Evolutionary conservation across 2,113 vertebrate genomes (phyloP), one percentile per base, ranked within the genome.

Genomic region (Copsychus sechellarum): DNA sequence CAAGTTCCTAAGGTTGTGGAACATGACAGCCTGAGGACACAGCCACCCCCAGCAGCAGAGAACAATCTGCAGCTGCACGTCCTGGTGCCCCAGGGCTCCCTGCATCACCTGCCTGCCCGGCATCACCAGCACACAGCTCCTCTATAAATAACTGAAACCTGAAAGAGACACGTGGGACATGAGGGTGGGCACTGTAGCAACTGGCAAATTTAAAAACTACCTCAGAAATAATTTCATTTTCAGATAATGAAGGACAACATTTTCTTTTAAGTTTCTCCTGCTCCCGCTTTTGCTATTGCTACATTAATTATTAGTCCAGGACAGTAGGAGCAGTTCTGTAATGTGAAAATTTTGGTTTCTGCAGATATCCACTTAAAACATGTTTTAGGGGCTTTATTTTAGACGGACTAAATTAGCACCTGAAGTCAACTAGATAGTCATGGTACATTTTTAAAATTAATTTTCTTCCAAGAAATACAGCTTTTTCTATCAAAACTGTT

Each of bases 151-250:
- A n/a, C 29, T 34, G 40, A 78, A 58, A 79, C 11, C 9, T 74
- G 26, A 66, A 22, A 67, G 23, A 34, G n/a, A 38, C 7, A 33
- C 0, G 1, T 11, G 11, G 13, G 33, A 42, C 14, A 2, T 4
- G 4, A 18, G 1, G 36, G 21, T 22, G 45, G 33, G 12, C 16
- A 31, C 22, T 9, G 2, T 1, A 53, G 29, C 31, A 86, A 33
- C 8, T 8, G 5, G 3, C 25, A 86, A 54, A 90, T 38, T 51
- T 17, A 66, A 64, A 86, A 54, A 34, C 7, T 21, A 38, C 9
- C 36, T 47, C n/a, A 74, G 36, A 86, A 82, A 53, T 53, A 38
- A 26, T 43, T 65, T 51, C 3, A 9, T 81, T 82, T 82, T 71
- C 31, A 62, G 14, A 15, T 28, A 34, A 1, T 8, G 33, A 89